Evolutionary conservation across 2,797 vertebrate species (phyloP).

Genomic region (Peromyscus melanophrys): DNA sequence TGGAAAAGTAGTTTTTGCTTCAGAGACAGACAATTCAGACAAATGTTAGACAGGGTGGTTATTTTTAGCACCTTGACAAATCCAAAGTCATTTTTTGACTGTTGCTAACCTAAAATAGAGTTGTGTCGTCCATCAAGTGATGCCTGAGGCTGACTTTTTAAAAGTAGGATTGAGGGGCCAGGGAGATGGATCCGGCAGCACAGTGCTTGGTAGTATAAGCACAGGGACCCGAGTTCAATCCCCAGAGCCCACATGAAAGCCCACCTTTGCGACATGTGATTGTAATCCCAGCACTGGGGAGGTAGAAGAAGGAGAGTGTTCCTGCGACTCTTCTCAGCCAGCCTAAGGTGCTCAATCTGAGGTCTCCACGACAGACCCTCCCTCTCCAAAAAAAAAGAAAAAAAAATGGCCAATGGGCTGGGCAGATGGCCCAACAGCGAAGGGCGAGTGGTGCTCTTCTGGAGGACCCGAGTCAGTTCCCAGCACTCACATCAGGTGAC

Average conservation of each 20-base stretch:
- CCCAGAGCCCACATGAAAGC: background rate
- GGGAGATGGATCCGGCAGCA: background rate
- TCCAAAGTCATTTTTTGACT: conserved; percentile 10
- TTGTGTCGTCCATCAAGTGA: background rate
- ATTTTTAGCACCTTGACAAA: conserved; percentile 44
- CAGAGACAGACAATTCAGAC: conserved; percentile 1
- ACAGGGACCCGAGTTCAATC: background rate
- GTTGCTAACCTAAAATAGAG: conserved; percentile 16
- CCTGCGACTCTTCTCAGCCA: no score
- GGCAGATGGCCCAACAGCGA: background rate
- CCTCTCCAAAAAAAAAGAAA: background rate
- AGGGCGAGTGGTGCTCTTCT: background rate
- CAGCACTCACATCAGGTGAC: background rate
- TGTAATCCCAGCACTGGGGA: background rate
- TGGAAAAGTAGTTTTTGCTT: background rate
- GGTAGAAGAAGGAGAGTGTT: no score
- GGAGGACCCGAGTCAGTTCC: background rate
- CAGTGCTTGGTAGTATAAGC: background rate
- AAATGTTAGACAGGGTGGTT: background rate
- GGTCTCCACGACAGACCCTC: background rate
- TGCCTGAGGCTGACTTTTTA: conserved; percentile 3
- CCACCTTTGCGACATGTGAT: background rate
- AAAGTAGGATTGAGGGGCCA: background rate
- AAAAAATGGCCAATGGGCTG: background rate
- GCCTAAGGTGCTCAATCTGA: background rate